Base-by-base conservation (phyloP, 35 echinoderm and acorn worm species). In the Strongylocentrotus purpuratus region DNA sequence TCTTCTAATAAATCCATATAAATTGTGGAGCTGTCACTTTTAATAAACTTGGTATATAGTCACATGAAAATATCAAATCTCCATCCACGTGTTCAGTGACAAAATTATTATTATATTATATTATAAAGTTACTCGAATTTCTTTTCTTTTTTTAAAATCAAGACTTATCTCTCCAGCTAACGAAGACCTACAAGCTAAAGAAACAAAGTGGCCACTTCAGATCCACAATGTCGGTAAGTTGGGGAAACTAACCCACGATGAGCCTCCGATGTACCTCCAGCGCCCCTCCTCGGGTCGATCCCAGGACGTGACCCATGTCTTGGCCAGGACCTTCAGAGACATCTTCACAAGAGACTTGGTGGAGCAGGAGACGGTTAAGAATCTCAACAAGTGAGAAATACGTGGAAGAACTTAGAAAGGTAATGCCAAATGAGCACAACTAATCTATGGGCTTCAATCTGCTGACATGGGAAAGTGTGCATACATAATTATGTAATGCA, bases 211-310 rank as follows among this genome's bases (percentile, higher is more conserved):
- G 48, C 48, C 5, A 50, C 48, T 50, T 50, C 48, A 10, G 5
- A 50, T 86, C 85, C 32, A 96, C 46, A 32, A 96, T 96, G 92
- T 94, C 95, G 10, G 61, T 1, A 95, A 96, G 48, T 47, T 96
- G 10, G 86, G 95, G 7, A 93, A 94, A 25, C 52, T 97, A 13
- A 89, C 91, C 31, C 91, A 98, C 70, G 97, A 98, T 88, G 98
- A 99, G 92, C 98, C 98, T 1, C 98, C 98, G 46, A 99, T 99
- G 98, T 99, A 96, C 94, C 93, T 99, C 41, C 98, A 99, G 88
- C 92, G 98, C 0, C 98, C 98, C 31, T 97, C 98, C 47, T 99
- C 98, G 7, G 98, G 98, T 2, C 94, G 97, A 17, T 99, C 98
- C 15, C 98, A 99, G 89, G 97, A 99, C 89, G 96, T 99, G 13